These are phyloP conservation scores for Sterrhoptilus dennistouni DNA, from an alignment of 2,113 vertebrate genomes.

Conservation along the genomic window DNA sequence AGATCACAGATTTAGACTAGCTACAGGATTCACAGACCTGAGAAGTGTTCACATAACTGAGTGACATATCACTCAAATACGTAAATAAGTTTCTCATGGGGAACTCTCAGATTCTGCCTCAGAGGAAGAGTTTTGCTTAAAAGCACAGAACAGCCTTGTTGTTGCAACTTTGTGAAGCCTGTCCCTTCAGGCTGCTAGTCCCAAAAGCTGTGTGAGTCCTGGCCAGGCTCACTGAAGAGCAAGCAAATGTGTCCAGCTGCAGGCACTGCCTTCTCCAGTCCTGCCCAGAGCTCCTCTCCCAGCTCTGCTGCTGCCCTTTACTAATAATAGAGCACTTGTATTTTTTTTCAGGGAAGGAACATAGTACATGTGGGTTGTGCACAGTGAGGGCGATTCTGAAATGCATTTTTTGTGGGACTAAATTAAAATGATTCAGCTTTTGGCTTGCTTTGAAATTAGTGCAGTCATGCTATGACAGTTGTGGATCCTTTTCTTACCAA, in stretches of 20 bases:
- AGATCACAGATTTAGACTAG: background rate
- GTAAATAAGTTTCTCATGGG: background rate
- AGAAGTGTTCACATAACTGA: background rate
- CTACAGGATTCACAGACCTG: background rate
- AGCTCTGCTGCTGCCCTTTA: background rate
- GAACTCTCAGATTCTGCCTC: background rate
- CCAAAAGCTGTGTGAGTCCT: background rate
- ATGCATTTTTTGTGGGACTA: background rate
- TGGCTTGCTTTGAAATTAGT: background rate
- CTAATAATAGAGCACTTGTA: background rate
- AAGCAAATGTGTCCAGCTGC: background rate
- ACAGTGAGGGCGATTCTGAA: background rate
- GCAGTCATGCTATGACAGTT: background rate
- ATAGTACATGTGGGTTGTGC: background rate
- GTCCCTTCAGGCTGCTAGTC: background rate
- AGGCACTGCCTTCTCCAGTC: background rate
- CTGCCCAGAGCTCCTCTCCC: background rate
- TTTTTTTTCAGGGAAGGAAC: background rate
- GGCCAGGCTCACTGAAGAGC: background rate
- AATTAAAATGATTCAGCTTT: background rate
- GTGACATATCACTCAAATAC: background rate
- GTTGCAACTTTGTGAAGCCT: background rate
- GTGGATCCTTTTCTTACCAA: background rate
- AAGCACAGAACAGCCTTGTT: conserved; percentile 2
- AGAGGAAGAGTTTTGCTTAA: background rate